These are phyloP conservation scores for Cyaniris semiargus DNA, from an alignment of 2,888 invertebrate genomes.

Conservation along the genomic window DNA sequence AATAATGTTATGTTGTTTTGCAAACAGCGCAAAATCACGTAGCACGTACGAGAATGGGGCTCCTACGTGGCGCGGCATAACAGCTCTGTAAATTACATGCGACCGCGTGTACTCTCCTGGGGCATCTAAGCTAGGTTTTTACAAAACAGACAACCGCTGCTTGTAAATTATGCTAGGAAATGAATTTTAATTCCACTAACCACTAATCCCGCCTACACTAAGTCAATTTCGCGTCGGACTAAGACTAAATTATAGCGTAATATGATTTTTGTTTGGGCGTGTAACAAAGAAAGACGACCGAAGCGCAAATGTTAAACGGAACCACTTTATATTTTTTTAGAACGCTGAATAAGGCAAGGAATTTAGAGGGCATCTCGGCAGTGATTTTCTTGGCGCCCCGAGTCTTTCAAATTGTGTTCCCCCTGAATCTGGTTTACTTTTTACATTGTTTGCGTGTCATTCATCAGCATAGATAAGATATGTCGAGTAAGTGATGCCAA, in stretches of 20 bases:
- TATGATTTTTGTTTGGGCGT: background rate
- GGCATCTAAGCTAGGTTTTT: constrained; percentile 8
- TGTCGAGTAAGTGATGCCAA: constrained; percentile 38
- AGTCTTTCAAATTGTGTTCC: background rate
- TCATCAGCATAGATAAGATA: constrained; percentile 48
- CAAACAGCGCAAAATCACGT: constrained; percentile 13
- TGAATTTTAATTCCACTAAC: background rate
- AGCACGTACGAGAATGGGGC: background rate
- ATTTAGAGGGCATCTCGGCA: background rate
- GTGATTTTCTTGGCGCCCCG: background rate
- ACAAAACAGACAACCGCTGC: constrained; percentile 3
- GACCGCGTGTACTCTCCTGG: background rate
- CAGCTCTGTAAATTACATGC: constrained; percentile 15
- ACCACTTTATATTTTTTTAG: background rate
- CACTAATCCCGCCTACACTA: background rate
- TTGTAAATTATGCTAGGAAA: background rate
- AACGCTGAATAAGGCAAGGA: background rate
- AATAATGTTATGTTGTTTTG: constrained; percentile 3
- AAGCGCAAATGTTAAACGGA: background rate
- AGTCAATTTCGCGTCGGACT: background rate
- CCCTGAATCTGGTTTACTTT: constrained; percentile 39
- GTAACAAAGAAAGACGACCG: background rate
- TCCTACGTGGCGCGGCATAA: constrained; percentile 5
- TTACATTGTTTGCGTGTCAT: constrained; percentile 48
- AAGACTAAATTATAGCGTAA: background rate